These are phyloP conservation scores for Nothoprocta perdicaria DNA, from an alignment of 2,113 vertebrate species.

Conservation along the genomic window DNA sequence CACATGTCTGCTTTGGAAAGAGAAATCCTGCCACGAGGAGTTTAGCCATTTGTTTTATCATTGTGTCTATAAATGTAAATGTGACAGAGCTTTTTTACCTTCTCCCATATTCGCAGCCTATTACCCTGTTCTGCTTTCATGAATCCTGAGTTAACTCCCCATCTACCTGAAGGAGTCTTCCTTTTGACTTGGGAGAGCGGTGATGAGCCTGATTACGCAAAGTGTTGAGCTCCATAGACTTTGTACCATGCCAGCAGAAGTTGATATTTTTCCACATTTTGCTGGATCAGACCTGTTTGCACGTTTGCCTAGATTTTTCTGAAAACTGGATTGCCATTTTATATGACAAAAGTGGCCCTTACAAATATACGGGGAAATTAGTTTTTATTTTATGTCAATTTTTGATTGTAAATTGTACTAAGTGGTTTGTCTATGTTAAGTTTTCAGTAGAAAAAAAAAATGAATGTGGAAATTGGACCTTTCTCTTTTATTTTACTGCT, in stretches of 20 bases:
- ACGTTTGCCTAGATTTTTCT: background rate
- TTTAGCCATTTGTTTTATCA: background rate
- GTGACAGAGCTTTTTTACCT: background rate
- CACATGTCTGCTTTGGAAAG: rapidly evolving
- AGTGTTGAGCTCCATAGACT: background rate
- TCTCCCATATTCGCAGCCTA: background rate
- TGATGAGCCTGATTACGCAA: background rate
- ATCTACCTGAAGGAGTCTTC: background rate
- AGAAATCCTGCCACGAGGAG: background rate
- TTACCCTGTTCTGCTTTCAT: background rate
- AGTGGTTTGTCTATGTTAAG: background rate
- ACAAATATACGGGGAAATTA: background rate
- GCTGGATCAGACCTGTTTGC: background rate
- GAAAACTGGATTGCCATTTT: background rate
- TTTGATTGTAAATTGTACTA: background rate
- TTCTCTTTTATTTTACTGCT: background rate
- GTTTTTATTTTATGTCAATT: background rate
- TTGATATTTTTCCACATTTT: background rate
- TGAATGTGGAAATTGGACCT: background rate
- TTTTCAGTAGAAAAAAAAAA: background rate
- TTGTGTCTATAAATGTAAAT: background rate
- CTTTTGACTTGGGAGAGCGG: background rate
- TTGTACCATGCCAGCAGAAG: background rate
- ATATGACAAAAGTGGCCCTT: background rate
- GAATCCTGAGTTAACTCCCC: background rate